phyloP scores from a whole-genome alignment of 2,797 vertebrate species.

The Lepus oiostolus region DNA sequence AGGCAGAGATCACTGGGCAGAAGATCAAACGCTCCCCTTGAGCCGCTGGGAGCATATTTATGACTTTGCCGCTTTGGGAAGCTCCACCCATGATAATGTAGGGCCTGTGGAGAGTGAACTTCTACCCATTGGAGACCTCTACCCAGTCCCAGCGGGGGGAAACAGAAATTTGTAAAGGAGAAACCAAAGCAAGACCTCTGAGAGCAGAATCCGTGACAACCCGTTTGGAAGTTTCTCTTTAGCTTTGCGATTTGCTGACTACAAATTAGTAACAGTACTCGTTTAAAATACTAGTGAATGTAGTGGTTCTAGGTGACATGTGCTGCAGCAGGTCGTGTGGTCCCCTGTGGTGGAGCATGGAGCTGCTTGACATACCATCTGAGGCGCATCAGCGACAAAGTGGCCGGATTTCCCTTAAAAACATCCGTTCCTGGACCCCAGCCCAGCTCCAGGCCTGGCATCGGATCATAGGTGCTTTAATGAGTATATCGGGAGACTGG shows the following conservation, averaged over 20 bases:
- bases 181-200: neutral
- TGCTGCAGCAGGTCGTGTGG: neutral
- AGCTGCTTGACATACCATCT: neutral
- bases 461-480: constrained; percentile 11
- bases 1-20: constrained; percentile 59
- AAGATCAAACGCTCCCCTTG: constrained; percentile 55
- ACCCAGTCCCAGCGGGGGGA: neutral
- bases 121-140: neutral
- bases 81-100: constrained; percentile 44
- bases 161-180: neutral
- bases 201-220: constrained; percentile 21
- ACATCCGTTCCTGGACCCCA: neutral
- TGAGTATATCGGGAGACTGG: neutral
- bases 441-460: neutral
- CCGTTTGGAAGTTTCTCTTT: constrained; percentile 25
- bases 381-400: neutral
- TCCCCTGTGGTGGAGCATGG: neutral
- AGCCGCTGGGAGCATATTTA: constrained; percentile 38
- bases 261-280: neutral
- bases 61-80: neutral
- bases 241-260: neutral
- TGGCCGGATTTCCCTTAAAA: neutral
- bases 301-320: neutral
- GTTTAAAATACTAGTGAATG: neutral
- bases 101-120: neutral